These are phyloP conservation scores for Sinella curviseta DNA, from an alignment of 1,140 invertebrate species.

Conservation along the genomic window DNA sequence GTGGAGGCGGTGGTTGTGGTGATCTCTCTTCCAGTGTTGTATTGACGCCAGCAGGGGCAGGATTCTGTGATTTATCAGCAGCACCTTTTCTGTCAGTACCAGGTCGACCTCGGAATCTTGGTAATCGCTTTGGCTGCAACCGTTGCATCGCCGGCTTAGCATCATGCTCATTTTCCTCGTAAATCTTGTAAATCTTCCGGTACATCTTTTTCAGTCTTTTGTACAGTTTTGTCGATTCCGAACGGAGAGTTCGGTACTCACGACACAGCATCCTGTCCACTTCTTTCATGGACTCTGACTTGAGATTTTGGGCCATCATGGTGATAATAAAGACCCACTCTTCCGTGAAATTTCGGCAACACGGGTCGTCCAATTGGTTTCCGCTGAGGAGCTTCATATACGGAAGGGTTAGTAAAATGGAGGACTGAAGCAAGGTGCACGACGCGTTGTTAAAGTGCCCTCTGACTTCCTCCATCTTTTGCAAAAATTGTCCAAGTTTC, in stretches of 20 bases:
- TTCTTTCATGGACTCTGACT: not conserved
- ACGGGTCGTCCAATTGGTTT: not conserved
- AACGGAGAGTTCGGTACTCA: not conserved
- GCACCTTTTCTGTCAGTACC: not conserved
- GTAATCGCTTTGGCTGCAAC: not conserved
- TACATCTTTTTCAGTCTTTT: not conserved
- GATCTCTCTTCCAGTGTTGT: not conserved
- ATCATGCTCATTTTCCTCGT: not conserved
- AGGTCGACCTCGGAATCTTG: not conserved
- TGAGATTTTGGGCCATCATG: not conserved
- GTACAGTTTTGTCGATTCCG: not conserved
- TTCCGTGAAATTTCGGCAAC: not conserved
- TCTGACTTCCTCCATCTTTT: not conserved
- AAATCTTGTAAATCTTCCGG: constrained; percentile 4
- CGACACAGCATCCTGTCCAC: not conserved
- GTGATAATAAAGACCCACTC: constrained; percentile 13
- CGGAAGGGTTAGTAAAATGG: not conserved
- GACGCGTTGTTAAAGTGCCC: not conserved
- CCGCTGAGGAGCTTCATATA: not conserved
- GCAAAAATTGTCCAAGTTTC: not conserved
- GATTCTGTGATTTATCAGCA: not conserved
- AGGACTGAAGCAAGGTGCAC: not conserved
- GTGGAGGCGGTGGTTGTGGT: not conserved
- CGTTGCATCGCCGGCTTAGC: not conserved
- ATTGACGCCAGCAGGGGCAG: not conserved